phyloP scores from a whole-genome alignment of 2,113 vertebrate species.

The Phycodurus eques region DNA sequence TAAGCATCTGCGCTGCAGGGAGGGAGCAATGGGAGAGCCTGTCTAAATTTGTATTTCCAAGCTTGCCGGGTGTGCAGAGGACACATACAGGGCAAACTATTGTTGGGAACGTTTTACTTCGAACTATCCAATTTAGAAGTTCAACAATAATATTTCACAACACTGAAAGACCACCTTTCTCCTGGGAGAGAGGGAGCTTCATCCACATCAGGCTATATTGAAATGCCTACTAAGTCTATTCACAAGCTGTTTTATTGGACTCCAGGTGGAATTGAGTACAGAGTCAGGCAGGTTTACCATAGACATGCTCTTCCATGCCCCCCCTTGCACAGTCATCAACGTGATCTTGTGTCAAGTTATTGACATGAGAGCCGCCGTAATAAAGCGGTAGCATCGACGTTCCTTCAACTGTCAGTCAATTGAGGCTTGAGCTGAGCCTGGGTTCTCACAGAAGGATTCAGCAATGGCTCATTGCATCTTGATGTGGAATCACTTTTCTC shows the following conservation, averaged over 20 bases:
- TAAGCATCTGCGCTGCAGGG: conserved; percentile 15
- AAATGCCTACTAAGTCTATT: neutral
- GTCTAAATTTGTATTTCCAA: conserved; percentile 19
- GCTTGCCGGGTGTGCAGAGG: neutral
- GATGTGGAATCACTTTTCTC: conserved; percentile 26
- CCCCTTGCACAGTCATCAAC: neutral
- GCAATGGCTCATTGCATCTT: conserved; percentile 19
- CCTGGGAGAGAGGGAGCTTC: neutral
- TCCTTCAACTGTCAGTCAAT: conserved; percentile 43
- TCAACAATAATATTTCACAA: neutral
- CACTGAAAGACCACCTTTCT: neutral
- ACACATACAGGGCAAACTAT: conserved; percentile 10
- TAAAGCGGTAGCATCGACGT: conserved; percentile 17
- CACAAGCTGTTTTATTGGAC: neutral
- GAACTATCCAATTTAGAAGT: neutral
- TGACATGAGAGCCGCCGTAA: conserved; percentile 27
- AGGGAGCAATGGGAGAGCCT: conserved; percentile 16
- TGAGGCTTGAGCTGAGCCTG: conserved; percentile 21
- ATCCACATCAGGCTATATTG: neutral
- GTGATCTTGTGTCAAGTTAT: conserved; percentile 14
- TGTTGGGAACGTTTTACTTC: neutral
- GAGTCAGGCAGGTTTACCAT: neutral
- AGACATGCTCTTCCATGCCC: neutral
- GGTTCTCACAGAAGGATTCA: conserved; percentile 33
- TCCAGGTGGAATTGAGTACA: neutral